Conservation (phyloP, 1,140 invertebrate genomes). For the Euborellia annulipes region DNA sequence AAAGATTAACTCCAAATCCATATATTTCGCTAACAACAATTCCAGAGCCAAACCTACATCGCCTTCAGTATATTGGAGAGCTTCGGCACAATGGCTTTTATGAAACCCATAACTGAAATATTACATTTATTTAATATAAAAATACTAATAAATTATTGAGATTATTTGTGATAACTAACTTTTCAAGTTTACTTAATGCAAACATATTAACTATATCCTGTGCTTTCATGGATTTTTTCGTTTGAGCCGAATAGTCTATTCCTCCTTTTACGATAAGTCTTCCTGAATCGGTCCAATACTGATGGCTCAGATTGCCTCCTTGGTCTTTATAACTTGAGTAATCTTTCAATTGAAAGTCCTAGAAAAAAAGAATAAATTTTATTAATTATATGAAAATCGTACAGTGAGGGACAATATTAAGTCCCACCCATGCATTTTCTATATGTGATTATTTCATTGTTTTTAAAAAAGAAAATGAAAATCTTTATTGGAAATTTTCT, state of each 20-base stretch:
- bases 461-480: too few relatives aligned
- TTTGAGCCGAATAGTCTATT: conserved; percentile 41
- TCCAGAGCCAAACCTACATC: conserved; percentile 48
- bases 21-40: conserved; percentile 51
- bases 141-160: not conserved
- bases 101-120: conserved; percentile 50
- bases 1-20: conserved; percentile 29
- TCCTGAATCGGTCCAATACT: conserved; percentile 56
- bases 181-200: conserved; percentile 50
- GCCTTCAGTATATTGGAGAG: conserved; percentile 40
- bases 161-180: conserved; percentile 26
- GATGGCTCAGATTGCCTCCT: conserved; percentile 41
- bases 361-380: conserved; percentile 16
- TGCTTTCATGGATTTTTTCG: conserved; percentile 31
- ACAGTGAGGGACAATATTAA: too few relatives aligned
- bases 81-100: conserved; percentile 51
- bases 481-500: too few relatives aligned
- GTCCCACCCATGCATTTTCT: too few relatives aligned
- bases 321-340: conserved; percentile 39
- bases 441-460: too few relatives aligned
- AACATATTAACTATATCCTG: conserved; percentile 45
- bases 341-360: conserved; percentile 32
- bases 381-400: too few relatives aligned
- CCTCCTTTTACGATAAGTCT: conserved; percentile 52
- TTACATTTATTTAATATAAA: conserved; percentile 10